Evolutionary conservation across 2,888 invertebrate genomes (phyloP).

Genomic region (Cyclophora punctaria): DNA sequence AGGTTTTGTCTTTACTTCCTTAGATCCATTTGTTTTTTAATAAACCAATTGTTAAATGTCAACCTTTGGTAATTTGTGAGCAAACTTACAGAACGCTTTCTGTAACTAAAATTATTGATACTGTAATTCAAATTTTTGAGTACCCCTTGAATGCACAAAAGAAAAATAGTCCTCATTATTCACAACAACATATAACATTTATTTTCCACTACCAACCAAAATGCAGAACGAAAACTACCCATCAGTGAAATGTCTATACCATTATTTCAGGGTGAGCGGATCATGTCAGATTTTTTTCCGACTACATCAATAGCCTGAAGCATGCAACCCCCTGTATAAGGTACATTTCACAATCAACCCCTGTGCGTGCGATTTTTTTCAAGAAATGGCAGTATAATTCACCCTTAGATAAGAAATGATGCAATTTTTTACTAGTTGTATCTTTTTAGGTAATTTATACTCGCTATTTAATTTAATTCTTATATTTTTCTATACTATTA

Average conservation of each 20-base stretch:
- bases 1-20: too few relatives aligned
- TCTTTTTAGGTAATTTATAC: background rate
- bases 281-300: slow-evolving; percentile 43
- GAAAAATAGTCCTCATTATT: too few relatives aligned
- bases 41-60: too few relatives aligned
- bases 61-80: too few relatives aligned
- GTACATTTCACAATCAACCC: slow-evolving; percentile 54
- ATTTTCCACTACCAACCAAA: slow-evolving; percentile 4
- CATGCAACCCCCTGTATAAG: slow-evolving; percentile 33
- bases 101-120: too few relatives aligned
- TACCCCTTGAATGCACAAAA: too few relatives aligned
- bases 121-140: too few relatives aligned
- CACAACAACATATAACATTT: background rate
- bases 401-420: slow-evolving; percentile 38
- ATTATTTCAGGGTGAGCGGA: slow-evolving; percentile 35
- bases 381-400: slow-evolving; percentile 65
- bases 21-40: too few relatives aligned
- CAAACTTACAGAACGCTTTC: too few relatives aligned
- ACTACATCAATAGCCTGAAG: slow-evolving; percentile 42
- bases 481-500: background rate
- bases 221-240: slow-evolving; percentile 3
- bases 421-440: background rate
- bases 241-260: slow-evolving; percentile 5
- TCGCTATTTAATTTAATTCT: background rate
- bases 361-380: slow-evolving; percentile 56